Evolutionary conservation across 2,113 vertebrate genomes (phyloP).

Genomic region (Diadophis punctatus): DNA sequence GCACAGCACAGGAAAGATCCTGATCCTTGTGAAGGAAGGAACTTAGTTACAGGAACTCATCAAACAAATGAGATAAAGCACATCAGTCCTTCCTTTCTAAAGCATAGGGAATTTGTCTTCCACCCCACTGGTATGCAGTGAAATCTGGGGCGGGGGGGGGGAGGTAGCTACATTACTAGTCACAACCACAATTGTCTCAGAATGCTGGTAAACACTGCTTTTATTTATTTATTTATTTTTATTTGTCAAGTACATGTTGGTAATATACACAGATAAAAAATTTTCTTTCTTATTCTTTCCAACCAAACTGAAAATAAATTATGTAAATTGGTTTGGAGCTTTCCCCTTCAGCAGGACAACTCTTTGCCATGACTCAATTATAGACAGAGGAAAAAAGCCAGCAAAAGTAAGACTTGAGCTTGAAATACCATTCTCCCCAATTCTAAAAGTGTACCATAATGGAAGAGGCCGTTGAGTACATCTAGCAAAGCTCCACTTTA

Average conservation of each 20-base stretch:
- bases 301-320: not conserved
- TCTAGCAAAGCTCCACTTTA: not conserved
- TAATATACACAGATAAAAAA: too few relatives aligned
- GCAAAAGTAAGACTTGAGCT: not conserved
- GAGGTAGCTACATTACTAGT: not conserved
- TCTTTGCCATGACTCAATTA: not conserved
- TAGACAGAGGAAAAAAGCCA: not conserved
- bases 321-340: not conserved
- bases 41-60: not conserved
- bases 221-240: too few relatives aligned
- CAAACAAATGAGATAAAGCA: not conserved
- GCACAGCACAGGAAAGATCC: not conserved
- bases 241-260: too few relatives aligned
- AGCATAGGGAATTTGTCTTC: too few relatives aligned
- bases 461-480: not conserved
- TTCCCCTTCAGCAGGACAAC: not conserved
- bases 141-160: not conserved
- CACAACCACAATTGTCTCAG: not conserved
- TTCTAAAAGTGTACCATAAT: not conserved
- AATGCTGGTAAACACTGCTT: too few relatives aligned
- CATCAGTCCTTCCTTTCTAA: not conserved
- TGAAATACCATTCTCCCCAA: not conserved
- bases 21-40: not conserved
- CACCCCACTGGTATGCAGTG: not conserved
- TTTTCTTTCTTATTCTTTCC: not conserved